phyloP scores from a whole-genome alignment of 2,113 vertebrate species.

The Muntiacus muntjak region DNA sequence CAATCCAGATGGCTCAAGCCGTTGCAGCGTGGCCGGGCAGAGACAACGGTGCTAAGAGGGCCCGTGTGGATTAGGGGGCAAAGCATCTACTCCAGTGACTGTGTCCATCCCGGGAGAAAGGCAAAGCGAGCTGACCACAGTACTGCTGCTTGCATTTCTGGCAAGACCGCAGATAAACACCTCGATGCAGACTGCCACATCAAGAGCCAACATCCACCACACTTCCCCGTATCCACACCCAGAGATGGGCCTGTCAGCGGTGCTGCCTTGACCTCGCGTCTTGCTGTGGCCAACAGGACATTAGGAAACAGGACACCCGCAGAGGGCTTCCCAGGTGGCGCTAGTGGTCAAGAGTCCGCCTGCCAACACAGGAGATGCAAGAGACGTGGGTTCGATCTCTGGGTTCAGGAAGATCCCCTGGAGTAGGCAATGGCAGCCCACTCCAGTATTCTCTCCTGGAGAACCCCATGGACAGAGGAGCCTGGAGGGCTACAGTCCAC shows the following conservation, averaged over 20 bases:
- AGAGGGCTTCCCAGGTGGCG: not conserved
- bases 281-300: not conserved
- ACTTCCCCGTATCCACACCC: not conserved
- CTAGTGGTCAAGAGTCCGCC: not conserved
- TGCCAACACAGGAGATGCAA: not conserved
- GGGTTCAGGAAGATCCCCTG: not conserved
- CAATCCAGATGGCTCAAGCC: not conserved
- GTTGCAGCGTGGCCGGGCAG: not conserved
- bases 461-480: not conserved
- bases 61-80: not conserved
- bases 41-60: not conserved
- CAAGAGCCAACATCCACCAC: accelerated
- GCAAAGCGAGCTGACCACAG: no score
- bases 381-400: not conserved
- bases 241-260: not conserved
- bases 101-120: not conserved
- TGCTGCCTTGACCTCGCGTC: not conserved
- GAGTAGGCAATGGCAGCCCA: not conserved
- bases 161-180: not conserved
- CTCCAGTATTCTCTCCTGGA: not conserved
- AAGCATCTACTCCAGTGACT: not conserved
- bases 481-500: not conserved
- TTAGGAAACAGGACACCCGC: not conserved
- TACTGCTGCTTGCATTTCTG: not conserved
- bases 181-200: not conserved